Evolutionary conservation across 2,113 vertebrate species (phyloP).

Genomic region (Bettongia penicillata): DNA sequence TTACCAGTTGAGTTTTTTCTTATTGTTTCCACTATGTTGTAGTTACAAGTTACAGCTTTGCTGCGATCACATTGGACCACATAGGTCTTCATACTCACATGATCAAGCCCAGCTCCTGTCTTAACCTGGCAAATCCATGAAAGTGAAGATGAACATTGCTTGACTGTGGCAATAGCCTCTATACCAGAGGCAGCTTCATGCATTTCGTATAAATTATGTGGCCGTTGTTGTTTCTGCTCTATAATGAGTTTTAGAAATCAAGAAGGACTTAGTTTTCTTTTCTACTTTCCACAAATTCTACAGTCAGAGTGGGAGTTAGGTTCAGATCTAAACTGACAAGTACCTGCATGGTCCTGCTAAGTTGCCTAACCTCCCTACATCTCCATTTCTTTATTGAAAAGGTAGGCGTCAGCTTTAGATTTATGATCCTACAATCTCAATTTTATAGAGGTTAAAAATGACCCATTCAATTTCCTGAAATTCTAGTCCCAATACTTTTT

Average conservation of each 20-base stretch:
- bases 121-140: neutral
- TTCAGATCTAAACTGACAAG: neutral
- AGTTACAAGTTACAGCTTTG: slow-evolving; percentile 29
- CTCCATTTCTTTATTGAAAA: neutral
- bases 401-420: neutral
- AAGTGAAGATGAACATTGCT: neutral
- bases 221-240: neutral
- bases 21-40: slow-evolving; percentile 40
- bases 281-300: neutral
- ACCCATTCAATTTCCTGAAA: neutral
- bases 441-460: neutral
- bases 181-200: neutral
- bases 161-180: neutral
- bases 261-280: neutral
- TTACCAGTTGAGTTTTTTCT: slow-evolving; percentile 19
- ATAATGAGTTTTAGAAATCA: neutral
- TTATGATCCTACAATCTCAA: neutral
- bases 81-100: neutral
- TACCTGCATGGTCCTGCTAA: neutral
- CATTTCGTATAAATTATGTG: neutral
- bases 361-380: neutral
- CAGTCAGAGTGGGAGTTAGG: neutral
- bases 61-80: neutral
- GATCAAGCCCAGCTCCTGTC: neutral
- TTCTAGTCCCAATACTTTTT: neutral